phyloP scores from a whole-genome alignment of 2,888 invertebrate species.

The Epistrophe eligans region DNA sequence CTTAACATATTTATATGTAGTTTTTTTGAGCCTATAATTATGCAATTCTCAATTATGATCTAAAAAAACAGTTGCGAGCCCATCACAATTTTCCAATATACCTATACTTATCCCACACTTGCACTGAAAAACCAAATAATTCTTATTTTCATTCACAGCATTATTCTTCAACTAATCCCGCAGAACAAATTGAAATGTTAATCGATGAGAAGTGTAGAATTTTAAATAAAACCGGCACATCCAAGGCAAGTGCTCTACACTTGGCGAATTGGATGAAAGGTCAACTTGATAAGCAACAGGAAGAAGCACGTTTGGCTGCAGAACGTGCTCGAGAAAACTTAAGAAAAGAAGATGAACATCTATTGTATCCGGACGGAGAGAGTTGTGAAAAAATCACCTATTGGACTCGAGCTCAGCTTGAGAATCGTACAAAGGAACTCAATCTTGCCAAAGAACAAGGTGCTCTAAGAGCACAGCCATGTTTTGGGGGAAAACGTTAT shows the following conservation, averaged over 20 bases:
- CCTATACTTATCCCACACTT: constrained; percentile 31
- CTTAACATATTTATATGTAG: not conserved
- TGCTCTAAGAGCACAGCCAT: constrained; percentile 77
- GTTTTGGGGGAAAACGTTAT: constrained; percentile 80
- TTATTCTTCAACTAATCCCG: constrained; percentile 77
- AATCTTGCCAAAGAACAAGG: constrained; percentile 86
- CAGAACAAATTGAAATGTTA: constrained; percentile 86
- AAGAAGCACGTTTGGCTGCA: constrained; percentile 82
- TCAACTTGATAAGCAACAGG: constrained; percentile 87
- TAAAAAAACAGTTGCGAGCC: constrained; percentile 79
- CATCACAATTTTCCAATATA: constrained; percentile 82
- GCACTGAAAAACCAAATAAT: not conserved
- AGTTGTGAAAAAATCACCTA: constrained; percentile 83
- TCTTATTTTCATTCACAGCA: constrained; percentile 56
- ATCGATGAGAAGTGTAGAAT: constrained; percentile 88
- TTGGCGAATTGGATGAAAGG: constrained; percentile 93
- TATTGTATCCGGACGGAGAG: constrained; percentile 80
- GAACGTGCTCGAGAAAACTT: constrained; percentile 81
- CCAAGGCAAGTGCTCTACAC: constrained; percentile 90
- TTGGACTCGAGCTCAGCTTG: constrained; percentile 90
- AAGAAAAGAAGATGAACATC: constrained; percentile 81
- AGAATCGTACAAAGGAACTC: constrained; percentile 89
- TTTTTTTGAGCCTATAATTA: too few relatives aligned
- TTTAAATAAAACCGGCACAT: constrained; percentile 86
- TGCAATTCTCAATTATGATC: constrained; percentile 13